phyloP scores from a whole-genome alignment of 2,888 invertebrate species.

The Cecidostiba fungosa region DNA sequence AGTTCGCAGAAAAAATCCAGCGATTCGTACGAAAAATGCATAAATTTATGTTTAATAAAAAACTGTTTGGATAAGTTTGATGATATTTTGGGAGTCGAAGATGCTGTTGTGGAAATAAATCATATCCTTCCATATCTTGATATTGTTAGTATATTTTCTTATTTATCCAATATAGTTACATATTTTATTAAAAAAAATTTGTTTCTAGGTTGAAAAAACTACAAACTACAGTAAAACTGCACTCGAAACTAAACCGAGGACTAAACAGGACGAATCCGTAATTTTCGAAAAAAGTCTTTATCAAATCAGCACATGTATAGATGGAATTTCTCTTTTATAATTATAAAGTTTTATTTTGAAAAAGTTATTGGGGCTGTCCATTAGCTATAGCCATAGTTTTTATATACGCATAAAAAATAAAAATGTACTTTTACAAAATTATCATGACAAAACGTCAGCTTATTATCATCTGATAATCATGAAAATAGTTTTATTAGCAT shows the following conservation, averaged over 20 bases:
- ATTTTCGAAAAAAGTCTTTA: background rate
- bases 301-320: background rate
- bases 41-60: constrained; percentile 33
- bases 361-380: too few relatives aligned
- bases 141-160: constrained; percentile 35
- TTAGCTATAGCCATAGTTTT: too few relatives aligned
- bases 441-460: too few relatives aligned
- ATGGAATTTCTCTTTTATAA: background rate
- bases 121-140: background rate
- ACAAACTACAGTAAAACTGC: background rate
- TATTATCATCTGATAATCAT: too few relatives aligned
- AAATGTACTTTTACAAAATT: too few relatives aligned
- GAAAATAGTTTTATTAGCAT: too few relatives aligned
- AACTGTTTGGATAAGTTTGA: constrained; percentile 58
- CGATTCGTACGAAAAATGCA: background rate
- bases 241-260: too few relatives aligned
- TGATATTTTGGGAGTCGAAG: constrained; percentile 43
- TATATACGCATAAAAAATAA: too few relatives aligned
- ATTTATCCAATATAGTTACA: background rate
- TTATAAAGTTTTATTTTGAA: background rate
- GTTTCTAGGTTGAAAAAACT: background rate
- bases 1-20: background rate
- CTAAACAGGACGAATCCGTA: background rate
- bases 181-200: background rate
- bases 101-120: constrained; percentile 33